These are phyloP conservation scores for Nannoperca obscura DNA, from an alignment of 2,797 vertebrate species.

Conservation along the genomic window DNA sequence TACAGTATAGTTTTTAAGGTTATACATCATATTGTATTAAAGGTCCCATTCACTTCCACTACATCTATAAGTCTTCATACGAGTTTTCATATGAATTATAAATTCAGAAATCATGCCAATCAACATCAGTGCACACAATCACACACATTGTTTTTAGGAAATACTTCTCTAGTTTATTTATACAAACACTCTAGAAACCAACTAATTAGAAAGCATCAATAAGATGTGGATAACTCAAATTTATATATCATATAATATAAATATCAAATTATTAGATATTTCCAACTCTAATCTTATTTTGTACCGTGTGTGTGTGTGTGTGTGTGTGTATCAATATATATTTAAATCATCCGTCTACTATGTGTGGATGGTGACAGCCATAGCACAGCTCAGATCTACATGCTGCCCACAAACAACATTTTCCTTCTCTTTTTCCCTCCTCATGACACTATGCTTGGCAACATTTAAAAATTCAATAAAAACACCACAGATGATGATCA, in stretches of 20 bases:
- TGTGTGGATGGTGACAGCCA: constrained; percentile 38
- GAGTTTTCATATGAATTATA: not conserved
- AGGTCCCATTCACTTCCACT: not conserved
- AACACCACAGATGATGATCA: constrained; percentile 61
- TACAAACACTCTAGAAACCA: not conserved
- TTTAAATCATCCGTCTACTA: constrained; percentile 31
- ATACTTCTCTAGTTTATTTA: not conserved
- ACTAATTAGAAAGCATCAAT: too few species aligned
- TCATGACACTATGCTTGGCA: constrained; percentile 25
- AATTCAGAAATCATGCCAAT: not conserved
- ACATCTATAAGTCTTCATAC: not conserved
- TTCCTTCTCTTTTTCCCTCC: constrained; percentile 18
- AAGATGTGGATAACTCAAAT: not conserved
- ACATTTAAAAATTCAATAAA: constrained; percentile 69
- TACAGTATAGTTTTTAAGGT: not conserved
- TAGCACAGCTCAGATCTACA: constrained; percentile 14
- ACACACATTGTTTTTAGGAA: not conserved
- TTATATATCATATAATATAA: not conserved
- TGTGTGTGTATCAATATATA: constrained; percentile 15
- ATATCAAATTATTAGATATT: too few species aligned
- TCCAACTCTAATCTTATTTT: not conserved
- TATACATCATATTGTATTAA: not conserved
- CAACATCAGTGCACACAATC: not conserved
- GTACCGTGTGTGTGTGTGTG: not conserved
- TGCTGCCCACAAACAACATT: constrained; percentile 31